Evolutionary conservation across 35 echinoderm and acorn worm genomes (phyloP).

Genomic region (Strongylocentrotus purpuratus): DNA sequence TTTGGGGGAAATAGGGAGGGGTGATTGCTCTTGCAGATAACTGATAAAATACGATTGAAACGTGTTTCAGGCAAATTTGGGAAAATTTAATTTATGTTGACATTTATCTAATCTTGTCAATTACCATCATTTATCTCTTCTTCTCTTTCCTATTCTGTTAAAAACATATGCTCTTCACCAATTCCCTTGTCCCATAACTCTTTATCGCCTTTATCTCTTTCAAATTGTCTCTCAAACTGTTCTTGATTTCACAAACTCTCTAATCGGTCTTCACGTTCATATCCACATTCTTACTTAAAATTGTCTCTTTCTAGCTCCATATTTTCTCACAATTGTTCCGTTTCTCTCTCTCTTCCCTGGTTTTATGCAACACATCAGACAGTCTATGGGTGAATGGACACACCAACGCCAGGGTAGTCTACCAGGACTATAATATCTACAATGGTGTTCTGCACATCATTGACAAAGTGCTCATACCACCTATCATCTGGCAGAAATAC

Average conservation of each 20-base stretch:
- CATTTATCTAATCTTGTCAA: no score
- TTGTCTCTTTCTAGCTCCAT: not conserved
- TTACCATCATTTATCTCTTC: no score
- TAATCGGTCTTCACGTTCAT: not conserved
- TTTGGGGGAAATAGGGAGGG: no score
- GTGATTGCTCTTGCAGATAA: no score
- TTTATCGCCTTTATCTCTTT: no score
- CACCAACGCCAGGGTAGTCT: slow-evolving; percentile 29
- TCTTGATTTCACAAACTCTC: not conserved
- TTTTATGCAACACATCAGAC: not conserved
- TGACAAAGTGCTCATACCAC: slow-evolving; percentile 49
- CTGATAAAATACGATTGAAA: no score
- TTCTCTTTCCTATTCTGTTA: no score
- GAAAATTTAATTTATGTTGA: no score
- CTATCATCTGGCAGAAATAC: slow-evolving; percentile 21
- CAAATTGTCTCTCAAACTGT: not conserved
- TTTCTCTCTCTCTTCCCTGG: not conserved
- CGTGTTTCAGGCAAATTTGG: no score
- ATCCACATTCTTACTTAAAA: no score
- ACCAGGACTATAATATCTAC: slow-evolving; percentile 45
- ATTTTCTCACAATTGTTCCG: not conserved
- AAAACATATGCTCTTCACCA: no score
- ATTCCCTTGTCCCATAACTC: no score
- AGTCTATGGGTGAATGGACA: slow-evolving; percentile 48
- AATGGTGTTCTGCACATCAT: slow-evolving; percentile 54